These are phyloP conservation scores for Podargus strigoides DNA, from an alignment of 2,797 vertebrate species.

Conservation along the genomic window DNA sequence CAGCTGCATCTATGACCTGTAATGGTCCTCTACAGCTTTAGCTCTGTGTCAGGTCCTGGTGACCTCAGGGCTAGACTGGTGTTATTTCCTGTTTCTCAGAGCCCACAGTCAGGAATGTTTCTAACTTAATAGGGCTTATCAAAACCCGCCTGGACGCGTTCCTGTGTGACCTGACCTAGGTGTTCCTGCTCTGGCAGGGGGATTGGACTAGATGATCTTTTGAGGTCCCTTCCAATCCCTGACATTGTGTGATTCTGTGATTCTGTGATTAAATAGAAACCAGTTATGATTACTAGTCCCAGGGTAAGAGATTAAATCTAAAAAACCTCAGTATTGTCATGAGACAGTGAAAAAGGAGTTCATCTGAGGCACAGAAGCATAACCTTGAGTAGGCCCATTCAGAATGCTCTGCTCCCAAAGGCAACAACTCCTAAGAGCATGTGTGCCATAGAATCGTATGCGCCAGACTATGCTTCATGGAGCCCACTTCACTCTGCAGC, in stretches of 20 bases:
- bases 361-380: neutral
- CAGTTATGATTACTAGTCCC: neutral
- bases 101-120: neutral
- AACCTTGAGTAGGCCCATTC: neutral
- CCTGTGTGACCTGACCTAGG: no score
- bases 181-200: no score
- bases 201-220: no score
- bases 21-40: neutral
- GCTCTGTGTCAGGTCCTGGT: neutral
- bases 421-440: neutral
- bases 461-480: neutral
- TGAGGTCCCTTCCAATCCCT: no score
- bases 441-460: rapidly evolving
- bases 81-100: neutral
- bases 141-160: no score
- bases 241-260: no score
- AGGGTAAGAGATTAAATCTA: neutral
- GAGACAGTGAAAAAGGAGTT: neutral
- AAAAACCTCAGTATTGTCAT: neutral
- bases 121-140: neutral
- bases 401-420: neutral
- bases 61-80: neutral
- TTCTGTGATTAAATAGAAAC: slow-evolving; percentile 15
- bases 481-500: rapidly evolving
- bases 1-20: neutral